Percentiles rank a stretch among this genome's conserved stretches.
Conservation (phyloP, 1,140 invertebrate genomes). For the Holcopasites calliopsidis region DNA sequence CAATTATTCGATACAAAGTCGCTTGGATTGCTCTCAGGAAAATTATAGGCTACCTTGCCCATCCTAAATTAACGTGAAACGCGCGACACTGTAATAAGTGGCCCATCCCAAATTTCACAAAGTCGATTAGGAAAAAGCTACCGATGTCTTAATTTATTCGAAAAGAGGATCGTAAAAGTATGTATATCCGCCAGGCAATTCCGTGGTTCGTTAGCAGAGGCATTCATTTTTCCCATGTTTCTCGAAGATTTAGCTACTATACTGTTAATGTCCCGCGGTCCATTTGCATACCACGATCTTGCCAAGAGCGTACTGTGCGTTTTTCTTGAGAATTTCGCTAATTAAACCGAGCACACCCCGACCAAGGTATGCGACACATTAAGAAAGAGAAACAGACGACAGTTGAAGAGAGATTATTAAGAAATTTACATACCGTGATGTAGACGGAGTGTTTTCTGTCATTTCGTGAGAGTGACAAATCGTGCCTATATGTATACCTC, state of each 20-base stretch:
- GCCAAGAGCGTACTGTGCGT: too few species aligned
- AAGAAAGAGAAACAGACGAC: neutral
- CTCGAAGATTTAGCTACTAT: neutral
- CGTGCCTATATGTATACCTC: neutral
- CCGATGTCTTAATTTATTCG: neutral
- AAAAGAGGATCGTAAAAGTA: neutral
- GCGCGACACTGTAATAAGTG: neutral
- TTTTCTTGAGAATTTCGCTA: conserved; percentile 1
- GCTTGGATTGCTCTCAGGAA: neutral
- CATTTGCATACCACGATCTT: neutral
- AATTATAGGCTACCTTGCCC: neutral
- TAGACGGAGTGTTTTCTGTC: neutral
- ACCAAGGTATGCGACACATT: neutral
- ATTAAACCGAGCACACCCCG: neutral
- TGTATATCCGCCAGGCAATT: neutral
- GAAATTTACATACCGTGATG: conserved; percentile 21
- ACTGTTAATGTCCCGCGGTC: neutral
- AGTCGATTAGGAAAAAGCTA: neutral
- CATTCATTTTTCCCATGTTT: neutral
- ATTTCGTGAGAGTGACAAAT: conserved; percentile 1
- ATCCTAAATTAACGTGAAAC: neutral
- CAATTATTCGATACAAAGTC: neutral
- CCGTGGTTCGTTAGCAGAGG: neutral
- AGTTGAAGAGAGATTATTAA: neutral
- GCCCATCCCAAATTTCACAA: neutral